Percentiles rank a stretch among this genome's conserved stretches.
phyloP scores from a whole-genome alignment of 2,797 vertebrate species.

The Peromyscus aztecus region DNA sequence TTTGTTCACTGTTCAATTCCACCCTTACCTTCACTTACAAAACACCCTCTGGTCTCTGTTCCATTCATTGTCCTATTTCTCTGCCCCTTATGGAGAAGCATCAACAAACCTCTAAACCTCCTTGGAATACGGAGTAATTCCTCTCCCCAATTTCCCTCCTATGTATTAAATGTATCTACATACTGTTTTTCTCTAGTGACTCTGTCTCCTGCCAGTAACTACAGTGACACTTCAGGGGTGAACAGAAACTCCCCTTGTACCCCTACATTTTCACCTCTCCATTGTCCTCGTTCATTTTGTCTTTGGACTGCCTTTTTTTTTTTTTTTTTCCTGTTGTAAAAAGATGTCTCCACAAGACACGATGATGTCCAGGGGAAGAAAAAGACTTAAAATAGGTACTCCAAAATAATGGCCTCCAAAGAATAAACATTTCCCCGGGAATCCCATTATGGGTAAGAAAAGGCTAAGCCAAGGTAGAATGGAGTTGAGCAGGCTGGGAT shows the following conservation, averaged over 20 bases:
- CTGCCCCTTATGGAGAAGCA: no score
- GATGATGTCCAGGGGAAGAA: constrained; percentile 2
- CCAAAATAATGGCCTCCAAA: neutral
- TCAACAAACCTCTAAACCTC: no score
- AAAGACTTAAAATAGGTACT: neutral
- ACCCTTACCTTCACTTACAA: neutral
- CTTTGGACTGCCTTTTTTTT: neutral
- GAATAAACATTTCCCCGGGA: neutral
- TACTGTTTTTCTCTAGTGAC: neutral
- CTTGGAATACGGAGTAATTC: neutral
- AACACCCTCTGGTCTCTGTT: neutral
- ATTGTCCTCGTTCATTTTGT: neutral
- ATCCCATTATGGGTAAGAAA: neutral
- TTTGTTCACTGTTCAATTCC: neutral
- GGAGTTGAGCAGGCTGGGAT: neutral
- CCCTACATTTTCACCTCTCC: neutral
- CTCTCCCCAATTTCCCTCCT: neutral
- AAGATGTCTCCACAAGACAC: neutral
- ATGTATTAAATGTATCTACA: neutral
- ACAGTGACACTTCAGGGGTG: neutral
- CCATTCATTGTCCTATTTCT: neutral
- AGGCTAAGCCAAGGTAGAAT: neutral
- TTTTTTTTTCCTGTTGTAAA: neutral
- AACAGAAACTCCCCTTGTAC: neutral
- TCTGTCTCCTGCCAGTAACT: neutral